Evolutionary conservation across 1,140 invertebrate species (phyloP), one percentile per base, ranked within the genome.

Genomic region (Ceratoteleas bidentatus): DNA sequence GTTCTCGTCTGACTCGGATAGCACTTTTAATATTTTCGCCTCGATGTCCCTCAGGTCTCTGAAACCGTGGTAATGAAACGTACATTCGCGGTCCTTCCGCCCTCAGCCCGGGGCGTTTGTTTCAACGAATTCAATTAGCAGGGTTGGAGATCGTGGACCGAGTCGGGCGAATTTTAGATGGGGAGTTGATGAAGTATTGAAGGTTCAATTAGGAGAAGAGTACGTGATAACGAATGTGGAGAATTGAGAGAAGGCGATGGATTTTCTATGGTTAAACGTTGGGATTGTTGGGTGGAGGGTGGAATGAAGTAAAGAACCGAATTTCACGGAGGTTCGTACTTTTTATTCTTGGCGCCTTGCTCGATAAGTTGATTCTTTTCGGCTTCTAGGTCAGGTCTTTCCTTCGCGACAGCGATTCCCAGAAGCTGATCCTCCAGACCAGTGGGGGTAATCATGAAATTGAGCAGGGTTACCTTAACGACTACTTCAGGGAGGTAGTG

Each of bases 21-120:
- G 91, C 0, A 99, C 96, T 91, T 96, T 93, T 13, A 96, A 90
- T 86, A 99, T 99, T 92, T 98, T 97, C 90, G 98, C 96, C 91
- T 99, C 98, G 62, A 98, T 98, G 85, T 99, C 97, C 88, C 98
- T 97, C 54, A 99, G 88, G 88, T 96, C 94, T 80, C 97, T 96
- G 77, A 38, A 89, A 87, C 83, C 57, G 64, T 15, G 80, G 75
- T 53, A 84, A 76, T 61, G 15, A n/a, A 36, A 56, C 50, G 11
- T 77, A 6, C 69, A 52, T 56, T 49, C 15, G 0, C 3, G 7
- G 36, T 40, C 24, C 24, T 24, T 24, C 36, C 45, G 45, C 11
- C 40, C 6, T 33, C 43, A 32, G 40, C 52, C 34, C 16, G 11
- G 40, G 32, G 34, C 36, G 33, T 70, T 70, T 38, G 60, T 70